Evolutionary conservation across 2,888 invertebrate species (phyloP).

Genomic region (Metallyticus violacea): DNA sequence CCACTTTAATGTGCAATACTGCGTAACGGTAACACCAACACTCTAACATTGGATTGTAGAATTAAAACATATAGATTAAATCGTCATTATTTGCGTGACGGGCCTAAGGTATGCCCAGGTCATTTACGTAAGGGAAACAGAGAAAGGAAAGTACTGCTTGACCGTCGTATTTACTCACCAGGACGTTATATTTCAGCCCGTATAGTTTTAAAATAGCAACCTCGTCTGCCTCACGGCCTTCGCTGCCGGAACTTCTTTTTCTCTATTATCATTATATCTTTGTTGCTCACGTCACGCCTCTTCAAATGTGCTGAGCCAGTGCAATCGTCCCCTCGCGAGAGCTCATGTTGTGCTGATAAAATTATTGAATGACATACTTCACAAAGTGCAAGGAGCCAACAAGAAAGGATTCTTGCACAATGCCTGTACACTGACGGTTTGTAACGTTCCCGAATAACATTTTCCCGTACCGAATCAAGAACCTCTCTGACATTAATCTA

Average conservation of each 20-base stretch:
- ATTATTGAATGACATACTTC: not conserved
- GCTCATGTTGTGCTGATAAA: not conserved
- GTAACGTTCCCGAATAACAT: too few species aligned
- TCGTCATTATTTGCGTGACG: too few species aligned
- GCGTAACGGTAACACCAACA: too few species aligned
- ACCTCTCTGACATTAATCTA: too few species aligned
- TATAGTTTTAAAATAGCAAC: conserved; percentile 16
- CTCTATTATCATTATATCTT: not conserved
- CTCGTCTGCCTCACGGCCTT: not conserved
- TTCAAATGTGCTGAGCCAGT: not conserved
- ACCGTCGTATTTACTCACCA: conserved; percentile 4
- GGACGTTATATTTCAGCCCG: conserved; percentile 9
- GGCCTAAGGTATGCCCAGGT: too few species aligned
- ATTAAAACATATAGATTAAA: too few species aligned
- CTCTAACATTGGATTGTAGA: too few species aligned
- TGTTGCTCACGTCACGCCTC: not conserved
- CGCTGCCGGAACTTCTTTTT: conserved; percentile 1
- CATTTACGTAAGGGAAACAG: not conserved
- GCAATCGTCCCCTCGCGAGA: not conserved
- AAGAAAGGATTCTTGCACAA: not conserved
- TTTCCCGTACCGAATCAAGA: too few species aligned
- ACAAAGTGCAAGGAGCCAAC: not conserved
- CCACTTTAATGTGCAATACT: too few species aligned
- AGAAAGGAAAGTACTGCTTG: not conserved
- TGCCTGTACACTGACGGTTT: too few species aligned